Evolutionary conservation across 2,797 vertebrate genomes (phyloP), one percentile per base, ranked within the genome.

Genomic region (Falco peregrinus): DNA sequence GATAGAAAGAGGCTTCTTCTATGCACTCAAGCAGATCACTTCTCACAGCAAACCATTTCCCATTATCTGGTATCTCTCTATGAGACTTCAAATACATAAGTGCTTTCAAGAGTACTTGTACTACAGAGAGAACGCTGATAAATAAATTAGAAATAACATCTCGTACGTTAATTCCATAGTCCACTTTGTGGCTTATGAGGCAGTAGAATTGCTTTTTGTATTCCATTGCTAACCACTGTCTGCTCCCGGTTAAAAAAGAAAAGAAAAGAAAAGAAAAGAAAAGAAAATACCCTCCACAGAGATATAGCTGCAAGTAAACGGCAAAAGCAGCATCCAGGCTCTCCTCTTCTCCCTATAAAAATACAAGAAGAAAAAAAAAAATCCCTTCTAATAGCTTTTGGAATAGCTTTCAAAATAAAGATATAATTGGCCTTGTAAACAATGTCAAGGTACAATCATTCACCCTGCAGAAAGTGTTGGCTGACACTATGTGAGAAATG

Each of bases 61-160:
- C 87, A 75, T 97, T 97, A 93, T 96, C 45, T 91, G 79, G 64
- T 95, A 41, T 74, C 64, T 87, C 85, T 92, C 90, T 90, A 37
- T 26, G 41, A 96, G 81, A 51, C 25, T 85, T 94, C 95, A 95
- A 76, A 95, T 97, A 94, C 63, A 0, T 91, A 96, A 97, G 94
- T 96, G 91, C 93, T 97, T 98, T 96, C 9, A 10, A 93, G 77
- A 94, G 93, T 92, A 92, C 43, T 93, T 68, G 91, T 93, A 82
- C 85, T 90, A 90, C 59, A 89, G 90, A 94, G 64, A 82, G 43
- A 37, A 43, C 85, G 77, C 86, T 77, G 83, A 94, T 63, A 95
- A 90, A 95, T 91, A 93, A 91, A 85, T 95, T 96, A 96, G 96
- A 96, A 98, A 97, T 91, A 95, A 86, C 96, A 96, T 96, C 94